These are phyloP conservation scores for Nibea coibor DNA, from an alignment of 2,113 vertebrate genomes.

Conservation along the genomic window DNA sequence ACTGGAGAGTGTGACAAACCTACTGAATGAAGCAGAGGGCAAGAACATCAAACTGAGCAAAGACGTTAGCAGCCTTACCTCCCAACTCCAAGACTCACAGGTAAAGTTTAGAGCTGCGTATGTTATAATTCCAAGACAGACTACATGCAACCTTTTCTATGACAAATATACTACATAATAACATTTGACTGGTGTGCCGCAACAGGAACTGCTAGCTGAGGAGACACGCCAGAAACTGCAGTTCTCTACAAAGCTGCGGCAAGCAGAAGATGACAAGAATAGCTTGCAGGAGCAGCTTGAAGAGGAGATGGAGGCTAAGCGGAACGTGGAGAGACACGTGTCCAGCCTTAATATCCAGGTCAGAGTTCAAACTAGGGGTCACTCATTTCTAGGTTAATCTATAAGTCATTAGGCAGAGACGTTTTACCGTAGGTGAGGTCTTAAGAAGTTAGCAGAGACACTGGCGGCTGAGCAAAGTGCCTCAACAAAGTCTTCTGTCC, in stretches of 20 bases:
- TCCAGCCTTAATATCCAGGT: constrained; percentile 95
- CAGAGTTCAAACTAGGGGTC: constrained; percentile 5
- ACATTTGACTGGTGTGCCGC: constrained; percentile 11
- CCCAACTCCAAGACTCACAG: constrained; percentile 95
- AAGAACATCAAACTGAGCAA: constrained; percentile 96
- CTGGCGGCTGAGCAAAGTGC: neutral
- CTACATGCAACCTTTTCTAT: neutral
- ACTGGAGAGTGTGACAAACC: constrained; percentile 89
- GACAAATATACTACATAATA: neutral
- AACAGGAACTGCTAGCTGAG: constrained; percentile 93
- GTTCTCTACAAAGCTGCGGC: constrained; percentile 92
- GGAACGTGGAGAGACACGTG: constrained; percentile 92
- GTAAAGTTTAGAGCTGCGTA: constrained; percentile 67
- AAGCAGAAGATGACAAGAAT: constrained; percentile 92
- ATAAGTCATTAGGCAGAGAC: neutral
- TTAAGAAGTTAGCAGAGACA: neutral
- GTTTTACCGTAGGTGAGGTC: neutral
- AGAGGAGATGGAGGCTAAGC: constrained; percentile 93
- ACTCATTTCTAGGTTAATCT: neutral
- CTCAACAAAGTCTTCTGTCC: constrained; percentile 1
- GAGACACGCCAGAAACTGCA: constrained; percentile 95
- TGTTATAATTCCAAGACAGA: neutral
- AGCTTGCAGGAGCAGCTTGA: constrained; percentile 95
- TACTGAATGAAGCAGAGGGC: constrained; percentile 92
- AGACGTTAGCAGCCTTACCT: constrained; percentile 89